Conservation (phyloP, 2,888 invertebrate genomes). For the Lymantria monacha region DNA sequence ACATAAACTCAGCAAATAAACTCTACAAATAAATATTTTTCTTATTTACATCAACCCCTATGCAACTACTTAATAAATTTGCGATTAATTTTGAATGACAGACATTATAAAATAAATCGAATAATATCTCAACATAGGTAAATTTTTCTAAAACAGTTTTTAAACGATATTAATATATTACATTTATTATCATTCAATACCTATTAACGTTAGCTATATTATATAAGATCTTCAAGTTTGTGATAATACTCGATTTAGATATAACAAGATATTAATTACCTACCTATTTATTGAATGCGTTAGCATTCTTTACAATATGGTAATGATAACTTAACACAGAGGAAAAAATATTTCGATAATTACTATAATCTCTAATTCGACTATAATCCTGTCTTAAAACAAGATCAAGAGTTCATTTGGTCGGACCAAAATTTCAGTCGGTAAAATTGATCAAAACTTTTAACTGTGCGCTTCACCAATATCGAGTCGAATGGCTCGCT, state of each 20-base stretch:
- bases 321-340: constrained; percentile 67
- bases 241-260: constrained; percentile 75
- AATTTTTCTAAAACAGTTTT: constrained; percentile 82
- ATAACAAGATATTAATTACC: constrained; percentile 79
- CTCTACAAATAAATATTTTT: constrained; percentile 62
- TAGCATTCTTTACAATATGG: constrained; percentile 61
- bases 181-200: constrained; percentile 74
- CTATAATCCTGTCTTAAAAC: constrained; percentile 75
- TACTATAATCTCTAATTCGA: constrained; percentile 71
- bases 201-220: constrained; percentile 81
- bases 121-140: constrained; percentile 76
- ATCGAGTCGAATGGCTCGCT: constrained; percentile 17
- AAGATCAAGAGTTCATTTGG: constrained; percentile 81
- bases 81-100: constrained; percentile 65
- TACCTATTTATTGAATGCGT: constrained; percentile 71
- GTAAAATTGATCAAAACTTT: constrained; percentile 76
- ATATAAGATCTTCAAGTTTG: constrained; percentile 77
- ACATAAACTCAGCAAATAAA: constrained; percentile 69
- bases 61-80: constrained; percentile 69
- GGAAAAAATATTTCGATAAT: constrained; percentile 63
- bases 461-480: constrained; percentile 36
- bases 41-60: constrained; percentile 72
- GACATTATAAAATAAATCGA: constrained; percentile 66
- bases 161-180: constrained; percentile 73
- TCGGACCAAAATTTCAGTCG: constrained; percentile 82